Base-by-base conservation (phyloP, 2,888 invertebrate genomes). In the Atrina japonica region DNA sequence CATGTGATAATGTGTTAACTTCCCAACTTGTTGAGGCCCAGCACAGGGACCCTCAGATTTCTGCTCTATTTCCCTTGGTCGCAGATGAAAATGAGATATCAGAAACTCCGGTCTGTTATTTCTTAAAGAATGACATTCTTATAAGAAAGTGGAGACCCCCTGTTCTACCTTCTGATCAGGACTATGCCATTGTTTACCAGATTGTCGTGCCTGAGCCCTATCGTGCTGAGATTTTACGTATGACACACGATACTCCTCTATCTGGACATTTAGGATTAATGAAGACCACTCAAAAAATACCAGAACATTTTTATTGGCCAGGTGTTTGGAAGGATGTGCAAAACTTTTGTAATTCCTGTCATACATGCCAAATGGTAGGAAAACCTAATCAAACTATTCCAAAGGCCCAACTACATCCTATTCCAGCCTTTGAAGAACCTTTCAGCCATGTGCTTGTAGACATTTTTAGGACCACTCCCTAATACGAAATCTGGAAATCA, bases 201-300 rank as follows among this genome's bases (percentile, higher is more conserved):
- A 68, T 76, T 56, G 74, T 76, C 16, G 66, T 76, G n/a, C n/a
- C n/a, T n/a, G n/a, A n/a, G n/a, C n/a, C n/a, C n/a, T n/a, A n/a
- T n/a, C n/a, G n/a, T n/a, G 5, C 72, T 70, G 1, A 35, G 53
- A 41, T 71, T 43, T 40, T 70, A 23, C 63, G 55, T 56, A 71
- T n/a, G n/a, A n/a, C n/a, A n/a, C n/a, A n/a, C n/a, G n/a, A n/a
- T n/a, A n/a, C n/a, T n/a, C n/a, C n/a, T 18, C 52, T 70, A 52
- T 59, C 71, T 59, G 75, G 66, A 40, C 71, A 77, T 59, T 58
- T 75, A 40, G 75, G 70, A 58, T 30, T 75, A 23, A 73, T 66
- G 5, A 75, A 73, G 50, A 77, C 70, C 35, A 66, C 64, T 41
- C 45, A 69, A 18, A 68, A 47, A 35, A 69, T 71, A 6, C 25